Evolutionary conservation across 2,113 vertebrate genomes (phyloP).

Genomic region (Ptyas mucosa): DNA sequence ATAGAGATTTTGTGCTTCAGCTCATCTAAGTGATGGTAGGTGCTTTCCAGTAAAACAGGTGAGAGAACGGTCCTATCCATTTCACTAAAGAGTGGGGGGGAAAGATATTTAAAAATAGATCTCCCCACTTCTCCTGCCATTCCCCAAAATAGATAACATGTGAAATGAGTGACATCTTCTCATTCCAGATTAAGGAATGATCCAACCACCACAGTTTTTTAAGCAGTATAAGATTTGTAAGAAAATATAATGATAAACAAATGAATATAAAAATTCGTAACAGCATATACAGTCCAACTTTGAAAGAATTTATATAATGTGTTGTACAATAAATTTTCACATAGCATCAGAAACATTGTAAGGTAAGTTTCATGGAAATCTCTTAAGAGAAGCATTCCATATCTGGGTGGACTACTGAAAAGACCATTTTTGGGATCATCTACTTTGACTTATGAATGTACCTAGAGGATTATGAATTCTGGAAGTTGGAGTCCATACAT

Average conservation of each 20-base stretch:
- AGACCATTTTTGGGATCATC: neutral
- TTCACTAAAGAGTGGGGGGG: neutral
- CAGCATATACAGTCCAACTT: neutral
- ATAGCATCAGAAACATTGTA: neutral
- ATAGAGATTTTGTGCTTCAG: neutral
- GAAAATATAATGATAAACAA: neutral
- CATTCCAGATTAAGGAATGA: neutral
- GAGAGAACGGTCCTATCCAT: neutral
- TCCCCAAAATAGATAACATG: neutral
- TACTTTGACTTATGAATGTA: neutral
- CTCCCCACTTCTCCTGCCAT: neutral
- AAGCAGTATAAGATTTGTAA: neutral
- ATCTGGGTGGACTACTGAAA: neutral
- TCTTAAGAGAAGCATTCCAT: neutral
- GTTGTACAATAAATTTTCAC: neutral
- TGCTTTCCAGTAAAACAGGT: neutral
- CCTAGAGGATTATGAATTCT: neutral
- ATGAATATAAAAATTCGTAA: neutral
- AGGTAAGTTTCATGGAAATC: neutral
- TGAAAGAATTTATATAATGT: neutral
- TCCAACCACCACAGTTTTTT: neutral
- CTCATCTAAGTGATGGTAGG: neutral
- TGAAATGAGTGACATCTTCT: neutral
- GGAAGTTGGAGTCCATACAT: neutral
- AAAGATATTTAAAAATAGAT: neutral